Evolutionary conservation across 92 coral and sea anemone genomes (phyloP), one percentile per base, ranked within the genome.

Genomic region (Phenganax marumi): DNA sequence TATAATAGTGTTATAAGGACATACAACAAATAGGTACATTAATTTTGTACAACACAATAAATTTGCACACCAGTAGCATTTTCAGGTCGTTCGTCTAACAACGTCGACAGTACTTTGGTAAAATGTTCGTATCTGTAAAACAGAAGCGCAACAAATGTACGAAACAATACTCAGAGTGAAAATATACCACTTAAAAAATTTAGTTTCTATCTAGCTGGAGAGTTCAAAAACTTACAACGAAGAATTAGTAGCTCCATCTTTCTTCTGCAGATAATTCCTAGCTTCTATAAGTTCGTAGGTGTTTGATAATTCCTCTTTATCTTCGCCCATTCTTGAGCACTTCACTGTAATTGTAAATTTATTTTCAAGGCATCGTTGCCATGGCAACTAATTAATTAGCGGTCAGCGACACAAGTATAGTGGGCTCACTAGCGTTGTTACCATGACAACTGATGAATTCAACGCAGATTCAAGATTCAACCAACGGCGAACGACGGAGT

Each of bases 11-110:
- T 70, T 18, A 70, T 63, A 16, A 18, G 7, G 7, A 12, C 1
- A 23, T 39, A 14, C 11, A 47, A 39, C 11, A 33, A 70, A 12
- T 12, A 33, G 8, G 12, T 26, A 70, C 76, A 70, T 43, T 2
- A 47, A 48, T 12, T 43, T 22, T 85, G 47, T 49, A 22, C 18
- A 54, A 26, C 47, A 69, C 69, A 8, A 25, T 56, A 46, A 8
- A 22, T 64, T 10, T 58, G 88, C 97, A 84, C 76, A 94, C 98
- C 98, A 12, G 92, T 84, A 70, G 92, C 86, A 81, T 92, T 90
- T 53, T 85, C 87, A 14, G 98, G 98, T 43, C 98, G 88, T 78
- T 92, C 92, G 58, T 94, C 98, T 68, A 94, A 88, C 50, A 94
- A 76, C 80, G 89, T 94, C 66, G 91, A 80, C 12, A 94, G 85